These are phyloP conservation scores for Sapajus apella DNA, from an alignment of 2,113 vertebrate species.

Conservation along the genomic window DNA sequence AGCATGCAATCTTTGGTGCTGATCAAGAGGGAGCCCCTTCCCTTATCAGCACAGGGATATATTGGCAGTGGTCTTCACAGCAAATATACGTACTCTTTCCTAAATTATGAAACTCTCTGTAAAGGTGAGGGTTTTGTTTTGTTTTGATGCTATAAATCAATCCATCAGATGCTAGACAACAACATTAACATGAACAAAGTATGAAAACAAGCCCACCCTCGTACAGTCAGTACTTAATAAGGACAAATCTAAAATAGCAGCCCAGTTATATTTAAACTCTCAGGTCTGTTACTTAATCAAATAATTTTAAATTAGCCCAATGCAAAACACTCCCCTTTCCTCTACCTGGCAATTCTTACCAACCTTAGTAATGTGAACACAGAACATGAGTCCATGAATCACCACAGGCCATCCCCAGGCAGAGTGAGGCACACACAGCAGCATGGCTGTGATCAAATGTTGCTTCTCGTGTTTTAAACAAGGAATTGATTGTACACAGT, in stretches of 20 bases:
- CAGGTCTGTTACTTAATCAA: background rate
- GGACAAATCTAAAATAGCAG: constrained; percentile 30
- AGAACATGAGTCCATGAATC: constrained; percentile 12
- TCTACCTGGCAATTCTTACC: constrained; percentile 34
- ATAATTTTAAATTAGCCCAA: constrained; percentile 48
- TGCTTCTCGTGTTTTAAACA: constrained; percentile 40
- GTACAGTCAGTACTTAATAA: background rate
- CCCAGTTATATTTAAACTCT: constrained; percentile 26
- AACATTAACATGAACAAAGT: background rate
- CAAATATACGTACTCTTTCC: background rate
- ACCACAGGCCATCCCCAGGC: background rate
- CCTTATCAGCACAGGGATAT: background rate
- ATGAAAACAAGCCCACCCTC: constrained; percentile 35
- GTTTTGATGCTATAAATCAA: constrained; percentile 19
- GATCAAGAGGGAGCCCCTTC: background rate
- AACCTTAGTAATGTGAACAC: background rate
- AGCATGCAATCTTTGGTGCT: background rate
- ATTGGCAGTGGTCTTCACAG: background rate
- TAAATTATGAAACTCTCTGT: background rate
- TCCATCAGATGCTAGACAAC: background rate
- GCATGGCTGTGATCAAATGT: background rate
- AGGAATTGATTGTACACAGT: constrained; percentile 13
- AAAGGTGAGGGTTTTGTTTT: background rate
- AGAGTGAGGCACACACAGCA: background rate
- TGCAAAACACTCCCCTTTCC: constrained; percentile 22